Percentiles rank a stretch among this genome's conserved stretches.
These are phyloP conservation scores for Ophion slaviceki DNA, from an alignment of 2,888 invertebrate genomes.

Conservation along the genomic window DNA sequence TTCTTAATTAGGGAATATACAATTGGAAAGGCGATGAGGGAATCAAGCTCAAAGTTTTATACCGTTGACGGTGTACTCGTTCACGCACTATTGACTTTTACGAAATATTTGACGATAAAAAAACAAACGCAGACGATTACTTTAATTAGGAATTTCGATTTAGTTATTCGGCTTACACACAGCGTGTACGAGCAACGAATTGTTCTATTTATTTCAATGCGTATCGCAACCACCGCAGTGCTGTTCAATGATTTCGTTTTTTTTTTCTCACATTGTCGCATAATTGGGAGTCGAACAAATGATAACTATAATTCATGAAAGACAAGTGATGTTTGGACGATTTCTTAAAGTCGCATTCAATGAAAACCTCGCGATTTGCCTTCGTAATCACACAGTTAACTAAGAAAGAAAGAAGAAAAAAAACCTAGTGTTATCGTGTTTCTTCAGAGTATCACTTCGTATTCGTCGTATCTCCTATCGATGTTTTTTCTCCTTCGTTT, in stretches of 20 bases:
- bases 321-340: constrained; percentile 62
- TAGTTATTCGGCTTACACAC: constrained; percentile 16
- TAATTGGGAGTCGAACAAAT: constrained; percentile 36
- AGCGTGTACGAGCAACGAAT: constrained; percentile 20
- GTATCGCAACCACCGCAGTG: constrained; percentile 25
- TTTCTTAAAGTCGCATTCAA: constrained; percentile 59
- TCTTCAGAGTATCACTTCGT: constrained; percentile 62
- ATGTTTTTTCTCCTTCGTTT: constrained; percentile 28
- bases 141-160: constrained; percentile 7
- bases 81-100: constrained; percentile 6
- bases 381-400: constrained; percentile 65
- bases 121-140: neutral
- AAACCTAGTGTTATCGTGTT: constrained; percentile 65
- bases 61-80: constrained; percentile 16
- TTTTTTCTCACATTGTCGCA: constrained; percentile 23
- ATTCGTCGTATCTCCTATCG: constrained; percentile 44
- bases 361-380: constrained; percentile 67
- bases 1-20: constrained; percentile 8
- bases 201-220: constrained; percentile 26
- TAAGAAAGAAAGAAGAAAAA: constrained; percentile 40
- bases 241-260: constrained; percentile 6
- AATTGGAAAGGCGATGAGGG: constrained; percentile 1
- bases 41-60: constrained; percentile 50
- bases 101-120: neutral
- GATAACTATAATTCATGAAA: constrained; percentile 52